Evolutionary conservation across 2,888 invertebrate species (phyloP), one percentile per base, ranked within the genome.

Genomic region (Eugnorisma glareosa): DNA sequence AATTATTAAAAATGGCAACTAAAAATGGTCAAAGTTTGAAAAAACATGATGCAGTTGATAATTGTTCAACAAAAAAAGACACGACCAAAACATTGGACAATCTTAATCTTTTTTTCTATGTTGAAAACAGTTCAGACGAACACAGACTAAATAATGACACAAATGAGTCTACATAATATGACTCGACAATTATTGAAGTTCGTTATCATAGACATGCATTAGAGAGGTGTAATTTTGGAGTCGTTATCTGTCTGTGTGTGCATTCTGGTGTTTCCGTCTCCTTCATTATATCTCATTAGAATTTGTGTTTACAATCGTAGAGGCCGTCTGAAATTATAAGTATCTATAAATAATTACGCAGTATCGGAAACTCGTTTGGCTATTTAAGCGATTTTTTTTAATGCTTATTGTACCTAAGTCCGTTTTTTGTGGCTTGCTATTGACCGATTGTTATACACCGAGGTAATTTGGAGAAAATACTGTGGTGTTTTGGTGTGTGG

Each of bases 151-250:
- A 40, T 43, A 67, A 68, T 54, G 51, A 63, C 21, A 64, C 15
- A 51, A 59, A 51, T 67, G 59, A 76, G 31, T 67, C 0, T 7
- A 15, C 45, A 15, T 54, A 68, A 21, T 57, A 77, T 77, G 63
- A 77, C 63, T 57, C 15, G 31, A 21, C 64, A 40, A 54, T 69
- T 28, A 18, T 54, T 35, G 13, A 45, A 21, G 31, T 77, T 37
- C n/a, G 28, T 64, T 69, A 77, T 69, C 54, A 21, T 64, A 70
- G 15, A 77, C 45, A 11, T 45, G 63, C 45, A 63, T 69, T 54
- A 68, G 28, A 75, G 31, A 64, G 28, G 31, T 54, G 31, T 77
- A n/a, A 69, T 69, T 68, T 10, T 54, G 69, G 35, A 77, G 61
- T 69, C 15, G 43, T 67, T 61, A 61, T 67, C 45, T 11, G 69